These are phyloP conservation scores for Rhinogobius similis DNA, from an alignment of 2,113 vertebrate genomes.

Conservation along the genomic window DNA sequence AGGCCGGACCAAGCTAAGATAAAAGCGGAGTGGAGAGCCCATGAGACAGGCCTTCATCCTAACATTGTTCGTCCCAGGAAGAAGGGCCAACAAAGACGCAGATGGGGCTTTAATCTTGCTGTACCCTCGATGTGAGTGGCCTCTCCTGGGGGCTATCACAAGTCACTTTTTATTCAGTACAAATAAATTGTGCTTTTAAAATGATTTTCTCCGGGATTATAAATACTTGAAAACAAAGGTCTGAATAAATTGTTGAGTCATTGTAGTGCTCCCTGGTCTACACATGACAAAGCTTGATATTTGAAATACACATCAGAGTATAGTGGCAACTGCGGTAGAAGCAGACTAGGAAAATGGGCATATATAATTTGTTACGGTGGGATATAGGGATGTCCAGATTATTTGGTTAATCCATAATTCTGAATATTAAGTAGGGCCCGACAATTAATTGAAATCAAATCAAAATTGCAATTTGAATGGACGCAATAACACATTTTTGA, in stretches of 20 bases:
- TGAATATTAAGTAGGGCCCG: too few relatives aligned
- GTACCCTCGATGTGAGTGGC: constrained; percentile 46
- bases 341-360: neutral
- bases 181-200: constrained; percentile 41
- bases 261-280: neutral
- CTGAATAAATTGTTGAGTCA: constrained; percentile 7
- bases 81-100: constrained; percentile 59
- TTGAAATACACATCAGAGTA: neutral
- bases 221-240: constrained; percentile 5
- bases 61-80: constrained; percentile 55
- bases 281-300: neutral
- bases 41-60: constrained; percentile 66
- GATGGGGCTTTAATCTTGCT: constrained; percentile 72
- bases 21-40: constrained; percentile 72
- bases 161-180: constrained; percentile 53
- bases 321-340: neutral
- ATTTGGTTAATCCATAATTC: too few relatives aligned
- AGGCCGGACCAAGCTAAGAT: constrained; percentile 70
- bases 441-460: too few relatives aligned
- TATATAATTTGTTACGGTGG: too few relatives aligned
- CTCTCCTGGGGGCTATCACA: constrained; percentile 37
- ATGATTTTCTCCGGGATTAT: constrained; percentile 13
- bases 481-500: too few relatives aligned
- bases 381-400: too few relatives aligned
- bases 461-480: too few relatives aligned